Evolutionary conservation across 2,113 vertebrate species (phyloP).

Genomic region (Daboia siamensis): DNA sequence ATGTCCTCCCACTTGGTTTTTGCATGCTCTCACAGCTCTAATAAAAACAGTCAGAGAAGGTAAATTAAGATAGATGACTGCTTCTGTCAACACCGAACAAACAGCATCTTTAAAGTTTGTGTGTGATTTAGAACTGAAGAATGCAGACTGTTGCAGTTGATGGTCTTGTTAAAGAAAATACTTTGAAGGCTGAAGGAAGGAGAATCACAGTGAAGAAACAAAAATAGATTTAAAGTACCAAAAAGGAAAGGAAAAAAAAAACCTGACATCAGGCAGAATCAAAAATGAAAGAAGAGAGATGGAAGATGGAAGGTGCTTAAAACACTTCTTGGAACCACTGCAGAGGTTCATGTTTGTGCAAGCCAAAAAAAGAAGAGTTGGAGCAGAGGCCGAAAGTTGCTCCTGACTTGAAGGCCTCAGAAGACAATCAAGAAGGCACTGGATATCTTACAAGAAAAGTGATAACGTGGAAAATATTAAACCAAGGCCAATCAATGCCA

Average conservation of each 20-base stretch:
- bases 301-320: constrained; percentile 58
- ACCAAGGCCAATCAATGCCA: constrained; percentile 2
- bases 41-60: constrained; percentile 66
- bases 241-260: constrained; percentile 31
- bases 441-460: constrained; percentile 18
- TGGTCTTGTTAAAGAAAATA: constrained; percentile 55
- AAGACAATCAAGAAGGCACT: constrained; percentile 33
- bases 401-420: constrained; percentile 46
- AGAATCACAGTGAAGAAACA: constrained; percentile 55
- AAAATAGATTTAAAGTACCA: constrained; percentile 54
- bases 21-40: constrained; percentile 64
- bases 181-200: constrained; percentile 44
- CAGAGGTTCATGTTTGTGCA: neutral
- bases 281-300: constrained; percentile 57
- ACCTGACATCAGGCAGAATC: constrained; percentile 54
- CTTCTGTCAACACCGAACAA: constrained; percentile 61
- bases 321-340: constrained; percentile 27
- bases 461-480: constrained; percentile 1
- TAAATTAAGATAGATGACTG: constrained; percentile 65
- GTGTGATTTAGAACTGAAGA: constrained; percentile 60
- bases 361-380: constrained; percentile 47
- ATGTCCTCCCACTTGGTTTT: constrained; percentile 54
- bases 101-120: constrained; percentile 57
- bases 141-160: constrained; percentile 60
- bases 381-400: constrained; percentile 33